Conservation (phyloP, 2,888 invertebrate genomes). For the Anthophora plumipes region DNA sequence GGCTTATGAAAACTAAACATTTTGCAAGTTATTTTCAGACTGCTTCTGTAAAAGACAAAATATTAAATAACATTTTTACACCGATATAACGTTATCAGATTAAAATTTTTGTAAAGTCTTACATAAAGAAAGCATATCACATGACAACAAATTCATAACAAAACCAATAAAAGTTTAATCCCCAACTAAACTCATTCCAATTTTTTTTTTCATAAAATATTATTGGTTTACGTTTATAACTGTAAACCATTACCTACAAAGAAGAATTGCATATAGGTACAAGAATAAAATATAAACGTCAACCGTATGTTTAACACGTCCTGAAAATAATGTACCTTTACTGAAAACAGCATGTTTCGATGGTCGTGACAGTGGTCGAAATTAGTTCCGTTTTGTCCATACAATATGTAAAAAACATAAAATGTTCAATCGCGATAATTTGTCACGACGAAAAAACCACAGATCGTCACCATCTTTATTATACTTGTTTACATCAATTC, state of each 20-base stretch:
- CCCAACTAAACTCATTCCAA: conserved; percentile 24
- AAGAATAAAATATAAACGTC: conserved; percentile 23
- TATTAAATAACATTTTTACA: conserved; percentile 14
- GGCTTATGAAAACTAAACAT: conserved; percentile 96
- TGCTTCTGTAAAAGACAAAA: conserved; percentile 66
- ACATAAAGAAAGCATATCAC: conserved; percentile 50
- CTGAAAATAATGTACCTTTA: conserved; percentile 45
- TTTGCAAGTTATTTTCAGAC: conserved; percentile 73
- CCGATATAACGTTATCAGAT: not conserved
- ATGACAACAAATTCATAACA: conserved; percentile 49
- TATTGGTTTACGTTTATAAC: conserved; percentile 32
- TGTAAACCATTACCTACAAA: conserved; percentile 56
- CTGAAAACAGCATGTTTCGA: conserved; percentile 61
- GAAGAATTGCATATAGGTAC: conserved; percentile 45
- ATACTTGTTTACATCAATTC: conserved; percentile 63
- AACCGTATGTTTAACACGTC: conserved; percentile 55
- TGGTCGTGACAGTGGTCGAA: conserved; percentile 37
- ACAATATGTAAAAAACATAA: conserved; percentile 31
- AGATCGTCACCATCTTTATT: conserved; percentile 62
- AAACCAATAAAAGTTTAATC: conserved; percentile 45
- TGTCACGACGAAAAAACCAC: conserved; percentile 22
- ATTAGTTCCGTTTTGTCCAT: conserved; percentile 40
- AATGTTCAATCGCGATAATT: conserved; percentile 44
- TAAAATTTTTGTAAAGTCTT: conserved; percentile 42
- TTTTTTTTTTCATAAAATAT: conserved; percentile 25